phyloP scores from a whole-genome alignment of 2,888 invertebrate genomes.

The Dicycla oo region DNA sequence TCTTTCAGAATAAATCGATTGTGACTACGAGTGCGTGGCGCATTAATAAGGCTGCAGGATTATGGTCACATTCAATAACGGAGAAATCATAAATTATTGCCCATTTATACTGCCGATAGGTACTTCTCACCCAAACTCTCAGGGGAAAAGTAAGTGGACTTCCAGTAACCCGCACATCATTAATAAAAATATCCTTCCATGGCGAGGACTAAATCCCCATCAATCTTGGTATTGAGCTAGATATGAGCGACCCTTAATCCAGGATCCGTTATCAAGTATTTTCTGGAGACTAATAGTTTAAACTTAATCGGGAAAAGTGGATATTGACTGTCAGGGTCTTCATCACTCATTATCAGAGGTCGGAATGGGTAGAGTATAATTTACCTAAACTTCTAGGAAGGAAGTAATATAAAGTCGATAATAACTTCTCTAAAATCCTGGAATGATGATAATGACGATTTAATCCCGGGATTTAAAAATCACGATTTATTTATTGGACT shows the following conservation, averaged over 20 bases:
- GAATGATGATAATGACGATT: too few relatives aligned
- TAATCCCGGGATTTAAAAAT: too few relatives aligned
- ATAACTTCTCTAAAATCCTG: too few relatives aligned
- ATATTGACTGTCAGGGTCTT: constrained; percentile 10
- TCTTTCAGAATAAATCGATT: background rate
- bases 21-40: background rate
- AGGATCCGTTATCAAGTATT: constrained; percentile 38
- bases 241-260: constrained; percentile 39
- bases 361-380: too few relatives aligned
- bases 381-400: too few relatives aligned
- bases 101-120: background rate
- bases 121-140: background rate
- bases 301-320: constrained; percentile 6
- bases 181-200: constrained; percentile 49
- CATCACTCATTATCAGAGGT: constrained; percentile 28
- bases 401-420: too few relatives aligned
- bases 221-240: constrained; percentile 45
- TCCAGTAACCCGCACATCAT: constrained; percentile 32
- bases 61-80: background rate
- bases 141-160: background rate
- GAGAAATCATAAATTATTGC: background rate
- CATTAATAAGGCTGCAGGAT: background rate
- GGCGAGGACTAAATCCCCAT: constrained; percentile 36
- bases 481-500: too few relatives aligned
- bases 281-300: constrained; percentile 26